Percentiles rank a stretch among this genome's conserved stretches.
phyloP scores from a whole-genome alignment of 2,888 invertebrate genomes.

The Tupiocoris notatus region DNA sequence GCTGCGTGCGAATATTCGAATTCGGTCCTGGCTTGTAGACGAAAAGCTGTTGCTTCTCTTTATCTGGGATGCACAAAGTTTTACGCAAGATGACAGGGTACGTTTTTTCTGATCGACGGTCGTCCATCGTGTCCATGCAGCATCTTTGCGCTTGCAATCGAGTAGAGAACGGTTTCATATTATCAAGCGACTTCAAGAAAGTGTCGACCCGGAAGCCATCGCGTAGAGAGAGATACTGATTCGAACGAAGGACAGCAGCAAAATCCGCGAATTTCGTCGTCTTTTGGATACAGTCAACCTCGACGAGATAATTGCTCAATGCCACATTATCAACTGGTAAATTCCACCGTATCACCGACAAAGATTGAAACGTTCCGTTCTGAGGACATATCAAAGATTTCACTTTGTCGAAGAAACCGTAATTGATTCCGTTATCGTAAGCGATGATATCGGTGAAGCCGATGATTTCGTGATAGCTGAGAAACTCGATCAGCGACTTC shows the following conservation, averaged over 20 bases:
- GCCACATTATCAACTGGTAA: not conserved
- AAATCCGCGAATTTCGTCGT: conserved; percentile 5
- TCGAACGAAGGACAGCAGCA: conserved; percentile 7
- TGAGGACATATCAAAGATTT: not conserved
- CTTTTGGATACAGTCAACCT: conserved; percentile 13
- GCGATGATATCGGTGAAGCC: conserved; percentile 30
- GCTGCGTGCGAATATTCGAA: not conserved
- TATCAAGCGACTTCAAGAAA: not conserved
- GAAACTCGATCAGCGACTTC: conserved; percentile 26
- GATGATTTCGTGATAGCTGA: conserved; percentile 11
- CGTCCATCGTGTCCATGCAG: conserved; percentile 31
- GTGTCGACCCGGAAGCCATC: not conserved
- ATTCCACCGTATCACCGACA: conserved; percentile 28
- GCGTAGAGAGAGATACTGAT: conserved; percentile 8
- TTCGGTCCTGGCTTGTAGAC: not conserved
- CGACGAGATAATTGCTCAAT: not conserved
- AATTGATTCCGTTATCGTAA: conserved; percentile 30
- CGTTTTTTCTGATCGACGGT: conserved; percentile 2
- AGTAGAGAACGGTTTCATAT: not conserved
- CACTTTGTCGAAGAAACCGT: conserved; percentile 20
- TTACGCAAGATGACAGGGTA: conserved; percentile 27
- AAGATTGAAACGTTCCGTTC: conserved; percentile 14
- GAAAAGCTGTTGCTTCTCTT: not conserved
- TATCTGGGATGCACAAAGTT: conserved; percentile 22
- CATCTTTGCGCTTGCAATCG: not conserved